Evolutionary conservation across 2,113 vertebrate species (phyloP).

Genomic region (Rhinolophus sinicus): DNA sequence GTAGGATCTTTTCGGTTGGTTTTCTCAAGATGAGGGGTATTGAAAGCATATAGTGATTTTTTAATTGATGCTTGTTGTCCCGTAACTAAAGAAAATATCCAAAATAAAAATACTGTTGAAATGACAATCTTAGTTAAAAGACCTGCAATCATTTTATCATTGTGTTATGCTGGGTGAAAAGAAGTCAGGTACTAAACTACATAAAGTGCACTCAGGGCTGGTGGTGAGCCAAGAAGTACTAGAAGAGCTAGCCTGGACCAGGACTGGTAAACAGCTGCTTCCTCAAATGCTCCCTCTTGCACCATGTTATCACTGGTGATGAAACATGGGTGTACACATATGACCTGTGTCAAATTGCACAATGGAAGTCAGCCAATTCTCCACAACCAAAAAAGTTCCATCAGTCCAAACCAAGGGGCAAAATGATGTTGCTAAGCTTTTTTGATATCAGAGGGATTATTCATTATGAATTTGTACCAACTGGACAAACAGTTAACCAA

Average conservation of each 20-base stretch:
- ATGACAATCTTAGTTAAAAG: background rate
- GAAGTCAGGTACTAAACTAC: background rate
- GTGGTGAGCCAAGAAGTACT: background rate
- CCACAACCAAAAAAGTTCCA: no score
- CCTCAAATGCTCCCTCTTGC: background rate
- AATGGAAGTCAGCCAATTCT: no score
- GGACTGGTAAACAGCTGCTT: accelerated
- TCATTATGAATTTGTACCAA: no score
- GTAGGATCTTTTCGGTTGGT: background rate
- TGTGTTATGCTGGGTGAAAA: background rate
- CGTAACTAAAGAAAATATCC: background rate
- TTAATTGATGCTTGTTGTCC: background rate
- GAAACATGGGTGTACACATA: no score
- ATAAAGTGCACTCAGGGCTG: accelerated
- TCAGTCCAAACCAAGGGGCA: no score
- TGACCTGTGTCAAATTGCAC: no score
- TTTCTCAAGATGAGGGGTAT: background rate
- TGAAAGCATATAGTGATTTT: background rate
- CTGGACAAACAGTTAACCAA: no score
- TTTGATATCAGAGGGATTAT: no score
- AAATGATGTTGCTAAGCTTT: no score
- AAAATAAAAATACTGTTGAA: conserved; percentile 9
- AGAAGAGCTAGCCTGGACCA: accelerated
- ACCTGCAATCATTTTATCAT: background rate
- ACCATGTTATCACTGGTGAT: no score